A percentile compares a stretch with the other conserved stretches of the same genome.
These are phyloP conservation scores for Lasioglossum figueresi DNA, from an alignment of 2,888 invertebrate genomes.

Conservation along the genomic window DNA sequence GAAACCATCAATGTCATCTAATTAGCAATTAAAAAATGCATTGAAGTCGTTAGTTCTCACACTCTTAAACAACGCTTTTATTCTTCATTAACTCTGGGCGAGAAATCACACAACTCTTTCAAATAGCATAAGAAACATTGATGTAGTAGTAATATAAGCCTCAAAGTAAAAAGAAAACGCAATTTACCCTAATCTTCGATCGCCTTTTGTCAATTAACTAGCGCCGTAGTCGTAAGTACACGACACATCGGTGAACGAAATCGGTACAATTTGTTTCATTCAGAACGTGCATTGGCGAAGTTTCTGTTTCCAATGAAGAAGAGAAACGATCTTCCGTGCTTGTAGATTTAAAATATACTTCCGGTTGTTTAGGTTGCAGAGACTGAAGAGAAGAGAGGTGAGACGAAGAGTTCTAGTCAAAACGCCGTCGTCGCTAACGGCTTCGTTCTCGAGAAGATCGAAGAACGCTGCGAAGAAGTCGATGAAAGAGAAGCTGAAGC, in stretches of 20 bases:
- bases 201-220: not conserved
- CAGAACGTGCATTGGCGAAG: not conserved
- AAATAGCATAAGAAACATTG: not conserved
- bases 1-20: not conserved
- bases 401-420: conserved; percentile 4
- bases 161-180: not conserved
- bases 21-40: not conserved
- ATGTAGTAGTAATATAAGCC: not conserved
- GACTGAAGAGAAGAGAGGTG: not conserved
- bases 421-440: not conserved
- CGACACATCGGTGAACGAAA: not conserved
- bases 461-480: not conserved
- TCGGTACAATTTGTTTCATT: not conserved
- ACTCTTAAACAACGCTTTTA: not conserved
- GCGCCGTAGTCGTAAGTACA: not conserved
- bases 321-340: not conserved
- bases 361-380: conserved; percentile 48
- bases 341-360: conserved; percentile 28
- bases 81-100: not conserved
- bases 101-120: not conserved
- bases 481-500: not conserved
- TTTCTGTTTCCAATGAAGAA: not conserved
- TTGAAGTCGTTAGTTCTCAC: not conserved
- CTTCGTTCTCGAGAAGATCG: not conserved
- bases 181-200: not conserved